phyloP scores from a whole-genome alignment of 2,797 vertebrate species.

The Lophius americanus region DNA sequence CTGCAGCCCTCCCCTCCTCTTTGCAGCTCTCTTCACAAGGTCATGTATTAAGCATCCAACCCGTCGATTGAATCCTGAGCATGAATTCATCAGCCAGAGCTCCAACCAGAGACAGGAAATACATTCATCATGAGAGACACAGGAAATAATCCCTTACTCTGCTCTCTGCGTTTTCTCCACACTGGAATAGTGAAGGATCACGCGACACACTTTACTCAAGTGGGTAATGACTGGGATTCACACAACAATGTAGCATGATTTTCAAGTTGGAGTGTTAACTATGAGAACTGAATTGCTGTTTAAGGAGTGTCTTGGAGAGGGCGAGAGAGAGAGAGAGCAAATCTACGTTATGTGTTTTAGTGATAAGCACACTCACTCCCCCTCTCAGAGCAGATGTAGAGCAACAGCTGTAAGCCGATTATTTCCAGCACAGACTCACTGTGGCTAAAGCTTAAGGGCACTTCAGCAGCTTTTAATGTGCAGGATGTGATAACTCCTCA shows the following conservation, averaged over 20 bases:
- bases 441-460: conserved; percentile 53
- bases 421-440: conserved; percentile 49
- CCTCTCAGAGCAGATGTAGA: conserved; percentile 47
- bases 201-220: conserved; percentile 37
- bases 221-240: conserved; percentile 59
- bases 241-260: conserved; percentile 19
- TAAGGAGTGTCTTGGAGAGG: conserved; percentile 14
- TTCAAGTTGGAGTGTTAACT: conserved; percentile 30
- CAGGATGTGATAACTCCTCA: conserved; percentile 47
- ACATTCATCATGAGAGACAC: conserved; percentile 39
- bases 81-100: conserved; percentile 29
- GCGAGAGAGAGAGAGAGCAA: conserved; percentile 26
- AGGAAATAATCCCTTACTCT: conserved; percentile 49
- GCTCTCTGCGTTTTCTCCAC: conserved; percentile 54
- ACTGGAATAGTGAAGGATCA: conserved; percentile 54
- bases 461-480: conserved; percentile 61
- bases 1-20: conserved; percentile 16
- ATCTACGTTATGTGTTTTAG: conserved; percentile 21
- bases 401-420: conserved; percentile 62
- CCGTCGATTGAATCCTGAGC: conserved; percentile 34
- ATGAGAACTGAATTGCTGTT: conserved; percentile 31
- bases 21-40: conserved; percentile 62
- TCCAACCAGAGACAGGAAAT: not conserved
- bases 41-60: conserved; percentile 51
- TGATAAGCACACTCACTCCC: conserved; percentile 5